Base-by-base conservation (phyloP, 2,888 invertebrate species). In the Protophormia terraenovae region DNA sequence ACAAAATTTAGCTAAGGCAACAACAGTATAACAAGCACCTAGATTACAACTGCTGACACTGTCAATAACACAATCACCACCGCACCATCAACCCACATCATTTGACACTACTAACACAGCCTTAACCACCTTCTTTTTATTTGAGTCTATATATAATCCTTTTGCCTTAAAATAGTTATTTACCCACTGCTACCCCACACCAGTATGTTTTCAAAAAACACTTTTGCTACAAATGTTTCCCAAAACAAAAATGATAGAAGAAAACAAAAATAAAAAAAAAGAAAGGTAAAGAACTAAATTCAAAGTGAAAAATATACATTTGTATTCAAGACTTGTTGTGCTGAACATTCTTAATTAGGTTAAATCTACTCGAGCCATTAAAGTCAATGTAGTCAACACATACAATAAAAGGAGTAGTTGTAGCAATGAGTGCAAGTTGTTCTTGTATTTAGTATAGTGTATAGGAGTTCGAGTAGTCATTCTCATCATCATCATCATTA, bases 281-380 rank as follows among this genome's bases (percentile, higher is more conserved):
- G 12, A n/a, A 58, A 58, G 6, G 19, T 5, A 47, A 89, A 88
- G 87, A 67, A 38, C 24, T 87, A 84, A 89, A 89, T 89, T 87
- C 89, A 89, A 90, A 89, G 89, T 89, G 88, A 89, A 89, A 90
- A 89, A 90, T 81, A 77, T 89, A 88, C 90, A 90, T 91, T 91
- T 91, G 89, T 91, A 91, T 91, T 90, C 91, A 90, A 88, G 89
- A 89, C 88, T 88, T 89, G 91, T 91, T 89, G 90, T 91, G 90
- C 90, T 90, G 88, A 91, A 91, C 90, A 90, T 90, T 91, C 91
- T 91, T 91, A 91, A 91, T 91, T 91, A 91, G 91, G 91, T 91
- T 91, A 91, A 91, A 90, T 91, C 91, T 90, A 90, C 90, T 90
- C 87, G 75, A 83, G 86, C 81, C 71, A 77, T 80, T 85, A 82